These are phyloP conservation scores for Lethrus apterus DNA, from an alignment of 1,140 invertebrate genomes.

Conservation along the genomic window DNA sequence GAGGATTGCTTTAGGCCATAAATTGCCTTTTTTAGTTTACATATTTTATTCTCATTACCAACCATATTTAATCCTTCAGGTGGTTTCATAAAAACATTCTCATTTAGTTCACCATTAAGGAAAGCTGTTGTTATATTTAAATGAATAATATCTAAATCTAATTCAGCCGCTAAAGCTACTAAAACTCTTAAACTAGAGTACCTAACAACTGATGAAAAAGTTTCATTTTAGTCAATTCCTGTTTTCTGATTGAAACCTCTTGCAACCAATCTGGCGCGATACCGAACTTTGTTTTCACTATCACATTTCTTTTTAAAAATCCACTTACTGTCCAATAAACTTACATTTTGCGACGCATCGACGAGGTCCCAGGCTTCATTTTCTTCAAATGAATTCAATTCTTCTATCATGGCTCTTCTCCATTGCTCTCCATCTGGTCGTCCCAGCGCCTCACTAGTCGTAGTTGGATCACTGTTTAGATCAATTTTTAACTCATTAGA, in stretches of 20 bases:
- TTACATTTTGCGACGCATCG: constrained; percentile 8
- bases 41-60: constrained; percentile 22
- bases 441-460: too few species aligned
- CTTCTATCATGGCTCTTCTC: too few species aligned
- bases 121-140: constrained; percentile 35
- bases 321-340: constrained; percentile 36
- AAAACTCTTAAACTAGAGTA: constrained; percentile 37
- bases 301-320: constrained; percentile 38
- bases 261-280: constrained; percentile 42
- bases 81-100: constrained; percentile 19
- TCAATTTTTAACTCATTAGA: too few species aligned
- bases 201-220: constrained; percentile 36
- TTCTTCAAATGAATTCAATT: neutral
- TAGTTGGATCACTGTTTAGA: too few species aligned
- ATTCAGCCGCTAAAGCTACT: constrained; percentile 33
- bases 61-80: constrained; percentile 18
- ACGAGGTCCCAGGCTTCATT: constrained; percentile 1
- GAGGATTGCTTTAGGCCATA: constrained; percentile 35
- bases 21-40: constrained; percentile 23
- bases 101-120: constrained; percentile 38
- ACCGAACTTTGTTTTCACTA: constrained; percentile 27
- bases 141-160: constrained; percentile 29
- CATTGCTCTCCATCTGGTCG: too few species aligned
- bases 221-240: constrained; percentile 37
- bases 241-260: constrained; percentile 39